Conservation (phyloP, 2,888 invertebrate genomes). For the Alloscopus bannaensis region DNA sequence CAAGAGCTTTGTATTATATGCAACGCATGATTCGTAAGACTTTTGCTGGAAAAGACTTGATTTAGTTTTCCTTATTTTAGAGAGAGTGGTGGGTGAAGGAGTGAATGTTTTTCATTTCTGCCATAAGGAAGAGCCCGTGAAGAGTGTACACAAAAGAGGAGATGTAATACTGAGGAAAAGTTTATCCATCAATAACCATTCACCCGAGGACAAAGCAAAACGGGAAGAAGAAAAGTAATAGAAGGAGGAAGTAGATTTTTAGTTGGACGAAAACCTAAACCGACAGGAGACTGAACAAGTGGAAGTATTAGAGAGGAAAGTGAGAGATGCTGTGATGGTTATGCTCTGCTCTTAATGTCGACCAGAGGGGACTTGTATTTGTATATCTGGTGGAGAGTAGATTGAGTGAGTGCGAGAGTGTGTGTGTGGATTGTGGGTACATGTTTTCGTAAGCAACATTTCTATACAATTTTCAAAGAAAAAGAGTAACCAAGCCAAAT, state of each 20-base stretch:
- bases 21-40: slow-evolving; percentile 29
- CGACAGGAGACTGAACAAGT: slow-evolving; percentile 37
- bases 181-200: slow-evolving; percentile 63
- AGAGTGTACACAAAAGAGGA: not conserved
- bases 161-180: slow-evolving; percentile 27
- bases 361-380: slow-evolving; percentile 26
- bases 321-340: not conserved
- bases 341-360: not conserved
- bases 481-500: slow-evolving; percentile 20
- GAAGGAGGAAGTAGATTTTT: slow-evolving; percentile 4
- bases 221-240: slow-evolving; percentile 9
- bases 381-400: no score
- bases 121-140: slow-evolving; percentile 16
- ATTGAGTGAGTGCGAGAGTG: slow-evolving; percentile 30
- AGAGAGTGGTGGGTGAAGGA: no score
- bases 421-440: not conserved
- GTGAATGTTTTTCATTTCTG: slow-evolving; percentile 34
- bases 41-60: slow-evolving; percentile 32
- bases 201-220: slow-evolving; percentile 42
- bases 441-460: slow-evolving; percentile 52
- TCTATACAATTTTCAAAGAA: slow-evolving; percentile 37
- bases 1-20: no score
- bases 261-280: slow-evolving; percentile 7
- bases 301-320: slow-evolving; percentile 1
- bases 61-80: slow-evolving; percentile 41